Evolutionary conservation across 2,113 vertebrate genomes (phyloP).

Genomic region (Gymnorhina tibicen): DNA sequence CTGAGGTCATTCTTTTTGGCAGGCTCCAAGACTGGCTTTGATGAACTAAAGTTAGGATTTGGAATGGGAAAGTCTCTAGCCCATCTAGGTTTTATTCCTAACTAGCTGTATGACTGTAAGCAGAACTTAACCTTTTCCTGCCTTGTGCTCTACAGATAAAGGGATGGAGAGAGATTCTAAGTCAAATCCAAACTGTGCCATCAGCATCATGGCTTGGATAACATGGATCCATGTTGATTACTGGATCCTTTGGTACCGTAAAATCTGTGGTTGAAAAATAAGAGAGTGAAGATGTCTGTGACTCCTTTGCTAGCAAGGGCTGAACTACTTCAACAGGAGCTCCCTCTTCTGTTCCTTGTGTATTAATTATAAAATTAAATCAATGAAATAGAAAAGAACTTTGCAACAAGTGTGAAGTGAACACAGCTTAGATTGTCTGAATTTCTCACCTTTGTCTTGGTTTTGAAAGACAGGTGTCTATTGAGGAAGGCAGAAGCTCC

Average conservation of each 20-base stretch:
- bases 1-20: neutral
- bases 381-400: neutral
- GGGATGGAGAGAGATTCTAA: neutral
- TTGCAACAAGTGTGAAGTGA: neutral
- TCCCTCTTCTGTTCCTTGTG: neutral
- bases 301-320: neutral
- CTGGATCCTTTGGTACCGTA: neutral
- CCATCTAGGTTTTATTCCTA: neutral
- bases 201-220: neutral
- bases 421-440: neutral
- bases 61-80: neutral
- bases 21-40: neutral
- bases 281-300: too few relatives aligned
- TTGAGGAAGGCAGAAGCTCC: too few relatives aligned
- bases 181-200: neutral
- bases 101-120: neutral
- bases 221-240: neutral
- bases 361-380: neutral
- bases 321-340: neutral
- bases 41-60: neutral
- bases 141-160: neutral
- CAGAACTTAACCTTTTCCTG: neutral
- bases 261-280: neutral
- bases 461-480: too few relatives aligned
- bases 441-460: neutral